Conservation (phyloP, 92 coral and sea anemone genomes). For the Epizoanthus stellaris region DNA sequence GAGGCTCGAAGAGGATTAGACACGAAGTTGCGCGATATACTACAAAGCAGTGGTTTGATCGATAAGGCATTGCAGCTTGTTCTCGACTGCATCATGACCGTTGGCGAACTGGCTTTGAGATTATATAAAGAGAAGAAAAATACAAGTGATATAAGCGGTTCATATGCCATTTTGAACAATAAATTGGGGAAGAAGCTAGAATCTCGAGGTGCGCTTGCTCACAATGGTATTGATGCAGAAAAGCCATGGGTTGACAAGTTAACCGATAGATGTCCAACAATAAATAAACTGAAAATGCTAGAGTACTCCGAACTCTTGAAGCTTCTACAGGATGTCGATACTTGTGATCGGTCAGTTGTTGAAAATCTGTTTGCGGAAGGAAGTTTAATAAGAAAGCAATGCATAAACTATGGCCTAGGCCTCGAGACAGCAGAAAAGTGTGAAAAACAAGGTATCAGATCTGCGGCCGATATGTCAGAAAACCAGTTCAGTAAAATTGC, state of each 20-base stretch:
- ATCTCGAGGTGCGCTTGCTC: slow-evolving; percentile 22
- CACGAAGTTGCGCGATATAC: neutral
- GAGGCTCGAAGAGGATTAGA: slow-evolving; percentile 5
- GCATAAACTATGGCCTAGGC: slow-evolving; percentile 10
- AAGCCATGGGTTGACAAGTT: neutral
- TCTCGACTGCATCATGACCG: neutral
- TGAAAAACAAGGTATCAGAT: neutral
- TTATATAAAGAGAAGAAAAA: neutral
- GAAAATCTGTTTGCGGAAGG: slow-evolving; percentile 21
- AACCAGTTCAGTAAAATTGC: neutral
- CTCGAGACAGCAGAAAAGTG: slow-evolving; percentile 1
- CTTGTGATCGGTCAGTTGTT: neutral
- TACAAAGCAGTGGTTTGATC: neutral
- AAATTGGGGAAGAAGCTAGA: slow-evolving; percentile 7
- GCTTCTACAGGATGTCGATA: neutral
- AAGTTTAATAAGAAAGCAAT: slow-evolving; percentile 4
- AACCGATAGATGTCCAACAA: neutral
- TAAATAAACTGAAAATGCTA: neutral
- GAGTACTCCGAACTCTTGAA: neutral
- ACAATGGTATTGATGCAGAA: neutral
- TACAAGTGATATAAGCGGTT: neutral
- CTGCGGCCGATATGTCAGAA: slow-evolving; percentile 6
- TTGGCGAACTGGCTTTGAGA: slow-evolving; percentile 5
- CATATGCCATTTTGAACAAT: neutral
- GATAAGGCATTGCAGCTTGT: slow-evolving; percentile 13